These are phyloP conservation scores for Phengaris arion DNA, from an alignment of 2,888 invertebrate species.

Conservation along the genomic window DNA sequence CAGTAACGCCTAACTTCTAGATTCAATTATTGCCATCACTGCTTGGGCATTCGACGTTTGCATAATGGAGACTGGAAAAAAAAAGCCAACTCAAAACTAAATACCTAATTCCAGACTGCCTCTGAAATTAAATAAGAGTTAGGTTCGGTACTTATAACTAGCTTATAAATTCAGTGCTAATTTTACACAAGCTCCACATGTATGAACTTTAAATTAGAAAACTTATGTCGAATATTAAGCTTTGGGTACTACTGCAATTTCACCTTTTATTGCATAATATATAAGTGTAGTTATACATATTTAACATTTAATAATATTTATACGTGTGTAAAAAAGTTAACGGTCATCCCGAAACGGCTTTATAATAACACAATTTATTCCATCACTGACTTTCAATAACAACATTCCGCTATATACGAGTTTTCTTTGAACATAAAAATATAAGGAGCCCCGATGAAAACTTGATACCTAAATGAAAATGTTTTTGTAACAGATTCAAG, in stretches of 20 bases:
- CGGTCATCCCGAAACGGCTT: too few species aligned
- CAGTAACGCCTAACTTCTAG: too few species aligned
- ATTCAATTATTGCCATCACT: too few species aligned
- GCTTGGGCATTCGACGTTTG: too few species aligned
- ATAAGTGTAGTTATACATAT: too few species aligned
- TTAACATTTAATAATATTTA: too few species aligned
- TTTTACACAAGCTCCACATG: neutral
- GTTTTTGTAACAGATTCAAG: conserved; percentile 15
- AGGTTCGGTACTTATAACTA: neutral
- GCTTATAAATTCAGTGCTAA: conserved; percentile 10
- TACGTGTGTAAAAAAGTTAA: too few species aligned
- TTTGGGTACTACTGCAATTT: neutral
- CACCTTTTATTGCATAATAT: neutral
- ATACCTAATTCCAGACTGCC: too few species aligned
- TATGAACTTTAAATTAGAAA: conserved; percentile 22
- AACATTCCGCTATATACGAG: neutral
- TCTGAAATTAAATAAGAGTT: neutral
- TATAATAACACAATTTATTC: neutral
- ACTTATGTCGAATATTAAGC: conserved; percentile 20
- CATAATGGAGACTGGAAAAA: too few species aligned
- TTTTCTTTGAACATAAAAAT: neutral
- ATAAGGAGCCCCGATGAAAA: neutral
- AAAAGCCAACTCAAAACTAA: too few species aligned
- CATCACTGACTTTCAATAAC: neutral
- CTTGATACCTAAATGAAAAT: neutral